Conservation (phyloP, 2,797 vertebrate genomes). For the Cirrhinus molitorella region DNA sequence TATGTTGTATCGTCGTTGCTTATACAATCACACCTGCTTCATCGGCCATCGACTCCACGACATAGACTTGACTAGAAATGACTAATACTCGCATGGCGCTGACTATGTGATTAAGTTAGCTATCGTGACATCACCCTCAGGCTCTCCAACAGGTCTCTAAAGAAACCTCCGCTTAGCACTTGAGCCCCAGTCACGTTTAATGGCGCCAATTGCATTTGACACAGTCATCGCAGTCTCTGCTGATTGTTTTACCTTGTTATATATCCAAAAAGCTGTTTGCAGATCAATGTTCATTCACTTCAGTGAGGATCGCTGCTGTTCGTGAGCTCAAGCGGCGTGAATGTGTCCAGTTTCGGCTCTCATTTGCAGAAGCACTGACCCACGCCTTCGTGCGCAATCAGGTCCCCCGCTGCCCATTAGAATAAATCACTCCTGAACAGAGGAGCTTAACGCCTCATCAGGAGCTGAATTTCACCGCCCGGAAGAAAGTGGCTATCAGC, state of each 20-base stretch:
- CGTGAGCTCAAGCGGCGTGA: conserved; percentile 73
- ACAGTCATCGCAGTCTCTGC: not conserved
- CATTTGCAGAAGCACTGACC: conserved; percentile 82
- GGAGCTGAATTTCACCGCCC: conserved; percentile 72
- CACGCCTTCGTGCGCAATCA: conserved; percentile 74
- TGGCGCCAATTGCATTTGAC: not conserved
- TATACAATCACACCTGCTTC: not conserved
- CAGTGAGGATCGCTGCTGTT: conserved; percentile 50
- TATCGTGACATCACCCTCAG: conserved; percentile 55
- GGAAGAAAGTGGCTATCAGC: conserved; percentile 60
- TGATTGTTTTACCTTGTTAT: conserved; percentile 9
- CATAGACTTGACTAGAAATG: not conserved
- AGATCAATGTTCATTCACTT: conserved; percentile 37
- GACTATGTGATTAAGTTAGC: conserved; percentile 23
- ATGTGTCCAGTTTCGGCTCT: conserved; percentile 76
- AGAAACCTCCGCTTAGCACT: conserved; percentile 20
- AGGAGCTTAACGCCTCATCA: conserved; percentile 80
- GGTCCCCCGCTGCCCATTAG: conserved; percentile 82
- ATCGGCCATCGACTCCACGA: not conserved
- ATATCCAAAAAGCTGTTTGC: conserved; percentile 25
- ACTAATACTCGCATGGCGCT: conserved; percentile 22
- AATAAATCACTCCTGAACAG: conserved; percentile 82
- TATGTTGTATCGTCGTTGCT: not conserved
- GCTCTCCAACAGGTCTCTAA: conserved; percentile 37
- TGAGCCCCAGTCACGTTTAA: conserved; percentile 1